Conservation (phyloP, 2,888 invertebrate genomes). For the Graphium colonna region DNA sequence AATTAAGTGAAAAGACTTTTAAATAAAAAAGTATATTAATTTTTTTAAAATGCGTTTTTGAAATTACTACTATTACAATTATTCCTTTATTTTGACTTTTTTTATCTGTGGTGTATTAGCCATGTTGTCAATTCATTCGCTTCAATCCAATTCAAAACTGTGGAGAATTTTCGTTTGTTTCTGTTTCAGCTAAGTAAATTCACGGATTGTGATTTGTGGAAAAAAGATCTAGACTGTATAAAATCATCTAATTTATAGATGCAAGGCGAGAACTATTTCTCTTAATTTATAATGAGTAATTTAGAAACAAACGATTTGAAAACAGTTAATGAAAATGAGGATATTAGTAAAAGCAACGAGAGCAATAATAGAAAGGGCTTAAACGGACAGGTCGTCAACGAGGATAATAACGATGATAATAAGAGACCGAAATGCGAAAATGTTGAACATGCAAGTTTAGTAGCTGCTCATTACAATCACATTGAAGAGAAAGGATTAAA, state of each 20-base stretch:
- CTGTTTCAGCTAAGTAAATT: no score
- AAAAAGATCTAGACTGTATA: neutral
- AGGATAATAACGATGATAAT: constrained; percentile 17
- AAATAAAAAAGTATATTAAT: neutral
- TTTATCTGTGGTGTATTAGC: neutral
- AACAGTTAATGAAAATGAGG: neutral
- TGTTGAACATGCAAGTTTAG: constrained; percentile 79
- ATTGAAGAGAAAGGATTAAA: constrained; percentile 90
- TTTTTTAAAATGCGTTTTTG: no score
- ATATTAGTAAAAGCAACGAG: neutral
- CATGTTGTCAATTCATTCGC: neutral
- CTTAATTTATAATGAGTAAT: constrained; percentile 12
- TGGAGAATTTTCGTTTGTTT: no score
- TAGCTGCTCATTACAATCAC: constrained; percentile 96
- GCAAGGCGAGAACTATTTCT: neutral
- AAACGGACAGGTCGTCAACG: constrained; percentile 19
- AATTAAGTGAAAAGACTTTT: neutral
- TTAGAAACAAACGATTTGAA: neutral
- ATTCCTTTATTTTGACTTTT: no score
- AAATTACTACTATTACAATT: no score
- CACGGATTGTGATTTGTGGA: neutral
- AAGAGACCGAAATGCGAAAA: neutral
- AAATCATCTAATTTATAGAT: no score
- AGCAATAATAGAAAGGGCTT: neutral
- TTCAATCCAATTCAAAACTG: no score